Percentiles rank a stretch among this genome's conserved stretches.
phyloP scores from a whole-genome alignment of 2,113 vertebrate species.

The Arothron firmamentum region DNA sequence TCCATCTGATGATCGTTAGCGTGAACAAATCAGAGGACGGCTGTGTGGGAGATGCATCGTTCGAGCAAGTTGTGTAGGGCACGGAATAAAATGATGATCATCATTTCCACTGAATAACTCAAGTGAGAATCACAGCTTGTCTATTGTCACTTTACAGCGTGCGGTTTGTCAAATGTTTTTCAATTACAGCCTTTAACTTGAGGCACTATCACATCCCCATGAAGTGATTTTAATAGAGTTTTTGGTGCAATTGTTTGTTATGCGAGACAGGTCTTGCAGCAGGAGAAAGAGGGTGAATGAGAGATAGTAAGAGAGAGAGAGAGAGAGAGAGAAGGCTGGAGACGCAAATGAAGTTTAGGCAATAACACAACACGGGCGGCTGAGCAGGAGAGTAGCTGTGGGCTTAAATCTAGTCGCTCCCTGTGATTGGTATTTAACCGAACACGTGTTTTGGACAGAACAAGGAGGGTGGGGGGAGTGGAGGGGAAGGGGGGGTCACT shows the following conservation, averaged over 20 bases:
- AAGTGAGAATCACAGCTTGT: constrained; percentile 65
- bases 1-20: constrained; percentile 55
- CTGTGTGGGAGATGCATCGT: constrained; percentile 40
- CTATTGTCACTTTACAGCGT: constrained; percentile 61
- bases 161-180: constrained; percentile 71
- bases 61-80: constrained; percentile 43
- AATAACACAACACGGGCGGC: constrained; percentile 43
- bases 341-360: constrained; percentile 53
- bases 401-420: constrained; percentile 35
- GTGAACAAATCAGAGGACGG: constrained; percentile 44
- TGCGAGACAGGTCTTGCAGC: constrained; percentile 60
- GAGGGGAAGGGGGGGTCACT: constrained; percentile 3
- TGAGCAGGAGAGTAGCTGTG: constrained; percentile 37
- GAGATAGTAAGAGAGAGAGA: constrained; percentile 1
- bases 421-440: constrained; percentile 45
- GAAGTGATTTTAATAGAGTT: constrained; percentile 72
- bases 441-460: constrained; percentile 29
- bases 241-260: constrained; percentile 70
- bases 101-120: constrained; percentile 64
- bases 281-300: constrained; percentile 1
- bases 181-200: constrained; percentile 71
- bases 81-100: constrained; percentile 55
- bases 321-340: not conserved
- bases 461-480: not conserved
- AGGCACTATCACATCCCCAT: constrained; percentile 63